Evolutionary conservation across 2,888 invertebrate genomes (phyloP), one percentile per base, ranked within the genome.

Genomic region (Azorinus chamasolen): DNA sequence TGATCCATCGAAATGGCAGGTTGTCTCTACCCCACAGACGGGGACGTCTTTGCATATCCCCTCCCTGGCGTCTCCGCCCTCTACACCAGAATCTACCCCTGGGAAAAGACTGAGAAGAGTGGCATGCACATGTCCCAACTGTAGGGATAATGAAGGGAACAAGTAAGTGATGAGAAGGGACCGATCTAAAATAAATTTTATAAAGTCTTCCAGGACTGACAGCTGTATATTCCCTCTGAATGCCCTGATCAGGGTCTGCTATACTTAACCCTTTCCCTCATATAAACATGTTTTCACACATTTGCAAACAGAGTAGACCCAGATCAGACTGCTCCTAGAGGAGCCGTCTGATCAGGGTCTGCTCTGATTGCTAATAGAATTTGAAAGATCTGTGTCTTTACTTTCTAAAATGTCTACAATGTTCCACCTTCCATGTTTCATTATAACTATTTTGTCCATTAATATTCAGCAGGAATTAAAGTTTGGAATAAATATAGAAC

Each of bases 81-180:
- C 75, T 0, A 66, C 55, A 3, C 24, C 50, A 10, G 48, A 51
- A 1, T 20, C 59, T 1, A 55, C 62, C 0, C 50, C 61, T 2
- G 87, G 87, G 10, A 80, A 87, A 43, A 66, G 93, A 78, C 94
- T 97, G 80, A 95, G 97, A 87, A 94, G 99, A 48, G 97, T 99
- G 10, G 99, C 99, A 0, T 99, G 99, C 93, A 98, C 98, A 0
- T 99, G 99, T 93, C 99, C 99, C 0, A 99, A 99, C 93, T 99
- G 99, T 92, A 96, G 96, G 58, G 97, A 97, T 90, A 97, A 96
- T 4, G 97, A 97, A 90, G 95, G 96, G 75, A 89, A 89, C 87
- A 80, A 79, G 84, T 82, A 58, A 25, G 69, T 63, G 18, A 8
- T 20, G 8, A n/a, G 14, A 18, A 10, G 12, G 14, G 3, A 10